Base-by-base conservation (phyloP, 2,888 invertebrate genomes). In the Mimas tiliae region DNA sequence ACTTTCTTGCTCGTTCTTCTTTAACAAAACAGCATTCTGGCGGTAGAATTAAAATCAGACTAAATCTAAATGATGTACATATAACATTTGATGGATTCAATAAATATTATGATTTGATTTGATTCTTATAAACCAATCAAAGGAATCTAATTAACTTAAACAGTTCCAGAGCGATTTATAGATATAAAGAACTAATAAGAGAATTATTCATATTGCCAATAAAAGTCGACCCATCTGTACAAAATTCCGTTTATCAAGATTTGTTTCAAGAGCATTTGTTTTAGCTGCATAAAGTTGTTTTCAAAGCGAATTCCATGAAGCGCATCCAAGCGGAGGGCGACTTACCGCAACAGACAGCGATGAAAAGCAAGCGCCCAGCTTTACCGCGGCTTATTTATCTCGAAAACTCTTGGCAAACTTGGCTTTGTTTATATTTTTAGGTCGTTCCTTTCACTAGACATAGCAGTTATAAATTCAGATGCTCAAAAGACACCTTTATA, bases 381-480 rank as follows among this genome's bases (percentile, higher is more conserved):
- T 58, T 58, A n/a, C 19, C 11, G 38, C 42, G 19, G 58, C 58
- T 42, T 58, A 58, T 58, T 58, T 58, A 58, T 42, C 58, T 38
- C 58, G 58, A 42, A 58, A 58, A 58, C 38, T 55, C 34, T 58
- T 38, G 38, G 38, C 58, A 38, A 58, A 58, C 19, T 58, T 58
- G 42, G 0, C 42, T 58, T 58, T 58, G 38, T 58, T 58, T 42
- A 42, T 42, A 19, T 58, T 19, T 42, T 58, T 55, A 55, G 42
- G 58, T 12, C 42, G 58, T 19, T 50, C 19, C 48, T 16, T 48
- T 48, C 48, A 48, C 48, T 48, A 33, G 38, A 16, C 16, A 55
- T 16, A 27, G 27, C 27, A 27, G 1, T 27, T 27, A 27, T 27
- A 27, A 27, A 34, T 33, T 16, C 34, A 33, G 33, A n/a, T 34